Base-by-base conservation (phyloP, 1,140 invertebrate species). In the Tetraneura akinire region DNA sequence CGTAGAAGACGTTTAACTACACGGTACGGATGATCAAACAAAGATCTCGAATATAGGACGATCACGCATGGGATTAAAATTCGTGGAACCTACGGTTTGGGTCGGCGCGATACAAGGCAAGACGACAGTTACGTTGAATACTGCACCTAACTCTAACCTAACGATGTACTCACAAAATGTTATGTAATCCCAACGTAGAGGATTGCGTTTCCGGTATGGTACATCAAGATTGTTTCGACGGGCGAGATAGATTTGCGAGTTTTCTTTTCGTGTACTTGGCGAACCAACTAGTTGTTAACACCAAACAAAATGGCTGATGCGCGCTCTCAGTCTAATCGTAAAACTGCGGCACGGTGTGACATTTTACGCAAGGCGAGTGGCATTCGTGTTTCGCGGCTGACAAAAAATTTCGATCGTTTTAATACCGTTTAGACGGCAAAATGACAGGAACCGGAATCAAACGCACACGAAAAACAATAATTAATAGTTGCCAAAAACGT, bases 111-210 rank as follows among this genome's bases (percentile, higher is more conserved):
- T 8, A 37, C 8, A 37, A 37, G 8, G 8, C 8, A 37, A 66
- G 18, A 42, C 62, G 37, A 16, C 42, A 45, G 42, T 21, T 42
- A 6, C 45, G 3, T 49, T 16, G 45, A 47, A 47, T 3, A 53
- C 51, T n/a, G 16, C 51, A n/a, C 53, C n/a, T n/a, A n/a, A n/a
- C n/a, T n/a, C n/a, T n/a, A n/a, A n/a, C n/a, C n/a, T n/a, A n/a
- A 78, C 74, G 37, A 37, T 18, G 23, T 26, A 78, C 74, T 78
- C 55, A 78, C 74, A 62, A 55, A 78, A 78, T 62, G 55, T 78
- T 78, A 78, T 78, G 74, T 78, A 78, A 78, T 78, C 74, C 74
- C 74, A 21, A 78, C 74, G 74, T 78, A 78, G 74, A 78, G 74
- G 74, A 78, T 78, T 42, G 74, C 16, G 55, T 60, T 78, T 60